These are phyloP conservation scores for Spea bombifrons DNA, from an alignment of 2,113 vertebrate genomes.

Conservation along the genomic window DNA sequence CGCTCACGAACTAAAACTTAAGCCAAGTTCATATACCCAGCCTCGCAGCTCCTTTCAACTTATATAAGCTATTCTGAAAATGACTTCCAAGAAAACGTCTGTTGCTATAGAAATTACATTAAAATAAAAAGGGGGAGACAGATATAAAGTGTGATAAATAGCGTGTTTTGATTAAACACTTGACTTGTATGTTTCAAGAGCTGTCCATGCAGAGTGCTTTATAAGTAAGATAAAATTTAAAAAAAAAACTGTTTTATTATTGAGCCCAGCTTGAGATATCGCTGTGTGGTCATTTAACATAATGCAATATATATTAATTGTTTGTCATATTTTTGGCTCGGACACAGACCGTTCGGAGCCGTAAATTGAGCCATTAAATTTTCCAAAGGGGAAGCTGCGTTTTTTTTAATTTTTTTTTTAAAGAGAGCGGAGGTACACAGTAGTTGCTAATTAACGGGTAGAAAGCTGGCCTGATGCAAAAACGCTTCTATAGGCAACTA, in stretches of 20 bases:
- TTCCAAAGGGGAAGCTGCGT: constrained; percentile 68
- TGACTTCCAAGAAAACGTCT: constrained; percentile 79
- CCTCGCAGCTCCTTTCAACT: constrained; percentile 68
- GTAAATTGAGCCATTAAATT: constrained; percentile 87
- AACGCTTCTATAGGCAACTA: too few relatives aligned
- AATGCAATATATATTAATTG: constrained; percentile 77
- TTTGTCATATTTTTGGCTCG: constrained; percentile 84
- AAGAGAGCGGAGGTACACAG: not conserved
- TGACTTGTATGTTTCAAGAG: constrained; percentile 76
- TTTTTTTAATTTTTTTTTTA: constrained; percentile 50
- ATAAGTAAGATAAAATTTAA: constrained; percentile 78
- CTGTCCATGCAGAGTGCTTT: constrained; percentile 72
- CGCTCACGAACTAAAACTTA: constrained; percentile 63
- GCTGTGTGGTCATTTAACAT: constrained; percentile 74
- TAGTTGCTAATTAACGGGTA: too few relatives aligned
- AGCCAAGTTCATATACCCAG: constrained; percentile 74
- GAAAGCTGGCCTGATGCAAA: too few relatives aligned
- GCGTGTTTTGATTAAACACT: constrained; percentile 76
- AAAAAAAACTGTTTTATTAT: constrained; percentile 75
- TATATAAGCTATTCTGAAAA: constrained; percentile 82
- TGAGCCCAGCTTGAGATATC: constrained; percentile 74
- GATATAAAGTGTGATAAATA: constrained; percentile 80
- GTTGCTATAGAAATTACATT: constrained; percentile 90
- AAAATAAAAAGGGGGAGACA: constrained; percentile 81
- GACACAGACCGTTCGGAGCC: constrained; percentile 64